Percentiles rank a stretch among this genome's conserved stretches.
Conservation (phyloP, 2,888 invertebrate genomes). For the Acrobasis suavella region DNA sequence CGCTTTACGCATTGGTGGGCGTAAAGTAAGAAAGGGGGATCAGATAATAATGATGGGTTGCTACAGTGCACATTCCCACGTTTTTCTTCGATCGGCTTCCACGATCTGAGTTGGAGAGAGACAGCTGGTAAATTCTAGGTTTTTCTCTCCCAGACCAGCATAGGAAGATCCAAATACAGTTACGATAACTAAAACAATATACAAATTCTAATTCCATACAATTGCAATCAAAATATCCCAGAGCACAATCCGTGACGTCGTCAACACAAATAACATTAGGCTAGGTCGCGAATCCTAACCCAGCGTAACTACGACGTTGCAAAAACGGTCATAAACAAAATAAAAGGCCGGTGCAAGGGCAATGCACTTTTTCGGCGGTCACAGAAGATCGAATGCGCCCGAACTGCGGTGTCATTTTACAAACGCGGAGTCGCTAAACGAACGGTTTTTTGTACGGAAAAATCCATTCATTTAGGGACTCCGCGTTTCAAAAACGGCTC, state of each 20-base stretch:
- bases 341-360: conserved; percentile 57
- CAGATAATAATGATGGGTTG: no score
- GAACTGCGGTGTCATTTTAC: conserved; percentile 33
- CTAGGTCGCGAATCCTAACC: conserved; percentile 78
- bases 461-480: no score
- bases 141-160: no score
- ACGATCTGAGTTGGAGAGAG: no score
- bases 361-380: conserved; percentile 75
- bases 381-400: conserved; percentile 56
- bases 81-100: no score
- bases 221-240: neutral
- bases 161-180: neutral
- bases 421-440: no score
- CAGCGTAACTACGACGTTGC: conserved; percentile 56
- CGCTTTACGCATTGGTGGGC: no score
- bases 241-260: conserved; percentile 27
- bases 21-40: no score
- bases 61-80: no score
- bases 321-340: conserved; percentile 58
- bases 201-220: neutral
- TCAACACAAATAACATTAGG: conserved; percentile 71
- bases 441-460: no score
- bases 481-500: no score
- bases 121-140: no score
- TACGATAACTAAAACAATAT: neutral